Conservation (phyloP, 2,113 vertebrate species). For the Phyllostomus discolor region DNA sequence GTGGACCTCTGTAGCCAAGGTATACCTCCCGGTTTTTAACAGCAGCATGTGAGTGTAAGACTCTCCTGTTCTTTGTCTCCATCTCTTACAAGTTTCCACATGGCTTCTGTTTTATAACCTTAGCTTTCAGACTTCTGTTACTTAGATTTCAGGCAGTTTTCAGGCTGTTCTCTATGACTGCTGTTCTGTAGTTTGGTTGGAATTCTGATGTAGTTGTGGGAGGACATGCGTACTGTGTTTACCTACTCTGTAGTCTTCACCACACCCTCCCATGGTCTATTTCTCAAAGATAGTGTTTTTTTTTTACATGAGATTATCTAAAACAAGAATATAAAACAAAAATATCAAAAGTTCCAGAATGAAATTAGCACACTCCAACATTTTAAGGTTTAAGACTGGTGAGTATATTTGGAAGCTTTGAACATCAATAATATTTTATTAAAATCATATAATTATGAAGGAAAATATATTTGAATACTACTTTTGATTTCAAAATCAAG, state of each 20-base stretch:
- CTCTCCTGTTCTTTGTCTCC: background rate
- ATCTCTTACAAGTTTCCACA: background rate
- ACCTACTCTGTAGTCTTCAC: background rate
- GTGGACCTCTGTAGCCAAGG: background rate
- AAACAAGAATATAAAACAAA: background rate
- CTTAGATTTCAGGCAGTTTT: background rate
- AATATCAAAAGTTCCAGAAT: background rate
- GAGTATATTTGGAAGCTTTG: background rate
- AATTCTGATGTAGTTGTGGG: background rate
- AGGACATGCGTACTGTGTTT: background rate
- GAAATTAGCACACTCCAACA: background rate
- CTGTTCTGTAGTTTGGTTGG: background rate
- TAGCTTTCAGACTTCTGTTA: background rate
- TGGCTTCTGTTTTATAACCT: background rate
- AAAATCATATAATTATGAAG: background rate
- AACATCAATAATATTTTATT: background rate
- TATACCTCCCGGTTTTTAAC: background rate
- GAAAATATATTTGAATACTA: background rate
- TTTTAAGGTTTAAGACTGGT: background rate
- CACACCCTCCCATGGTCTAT: background rate
- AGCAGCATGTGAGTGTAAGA: background rate
- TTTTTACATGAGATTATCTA: background rate
- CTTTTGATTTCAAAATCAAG: background rate
- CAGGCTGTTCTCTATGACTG: background rate
- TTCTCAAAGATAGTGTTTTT: background rate